Conservation (phyloP, 2,113 vertebrate genomes). For the Myiozetetes cayanensis region DNA sequence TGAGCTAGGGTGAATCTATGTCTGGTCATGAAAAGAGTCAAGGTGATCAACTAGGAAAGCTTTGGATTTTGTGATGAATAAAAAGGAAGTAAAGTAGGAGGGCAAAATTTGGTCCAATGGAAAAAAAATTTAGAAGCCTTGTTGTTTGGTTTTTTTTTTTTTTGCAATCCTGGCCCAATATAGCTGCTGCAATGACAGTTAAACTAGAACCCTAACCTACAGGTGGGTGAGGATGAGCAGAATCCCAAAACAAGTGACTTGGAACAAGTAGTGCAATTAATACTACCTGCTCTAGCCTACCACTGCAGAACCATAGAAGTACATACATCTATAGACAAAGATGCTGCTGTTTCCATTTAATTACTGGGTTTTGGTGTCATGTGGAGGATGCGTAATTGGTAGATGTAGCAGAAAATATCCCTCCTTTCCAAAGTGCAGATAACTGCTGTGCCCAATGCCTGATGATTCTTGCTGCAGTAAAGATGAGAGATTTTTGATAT, state of each 20-base stretch:
- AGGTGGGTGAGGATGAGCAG: background rate
- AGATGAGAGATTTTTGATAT: background rate
- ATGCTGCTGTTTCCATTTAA: background rate
- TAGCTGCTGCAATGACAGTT: background rate
- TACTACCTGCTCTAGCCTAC: background rate
- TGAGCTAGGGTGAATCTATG: background rate
- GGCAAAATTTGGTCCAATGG: background rate
- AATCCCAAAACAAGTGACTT: background rate
- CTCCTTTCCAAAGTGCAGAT: background rate
- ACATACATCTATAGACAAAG: background rate
- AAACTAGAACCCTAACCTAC: background rate
- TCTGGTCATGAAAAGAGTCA: background rate
- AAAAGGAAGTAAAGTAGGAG: background rate
- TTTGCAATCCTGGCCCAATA: background rate
- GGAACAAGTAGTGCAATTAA: background rate
- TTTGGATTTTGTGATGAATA: background rate
- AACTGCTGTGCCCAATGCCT: background rate
- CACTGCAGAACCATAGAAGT: background rate
- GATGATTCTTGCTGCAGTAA: background rate
- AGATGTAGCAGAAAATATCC: background rate
- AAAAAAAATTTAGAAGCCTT: background rate
- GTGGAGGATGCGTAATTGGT: background rate
- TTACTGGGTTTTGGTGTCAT: background rate
- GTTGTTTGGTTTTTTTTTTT: background rate
- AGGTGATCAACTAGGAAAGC: background rate